These are phyloP conservation scores for Maccullochella peelii DNA, from an alignment of 2,113 vertebrate species.

Conservation along the genomic window DNA sequence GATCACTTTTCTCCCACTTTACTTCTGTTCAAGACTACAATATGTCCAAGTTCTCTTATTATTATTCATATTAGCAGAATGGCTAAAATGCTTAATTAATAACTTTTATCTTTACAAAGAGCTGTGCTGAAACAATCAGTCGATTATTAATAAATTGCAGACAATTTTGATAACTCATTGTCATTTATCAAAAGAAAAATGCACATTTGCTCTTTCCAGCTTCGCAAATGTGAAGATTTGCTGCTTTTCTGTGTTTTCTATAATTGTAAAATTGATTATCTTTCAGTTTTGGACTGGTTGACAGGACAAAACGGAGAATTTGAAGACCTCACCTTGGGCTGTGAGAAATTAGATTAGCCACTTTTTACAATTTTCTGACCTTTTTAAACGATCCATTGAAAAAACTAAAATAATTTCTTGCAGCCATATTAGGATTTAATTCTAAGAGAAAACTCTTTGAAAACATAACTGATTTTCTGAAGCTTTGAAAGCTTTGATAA, in stretches of 20 bases:
- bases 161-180: not conserved
- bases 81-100: not conserved
- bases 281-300: not conserved
- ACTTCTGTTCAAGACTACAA: rapidly evolving
- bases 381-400: slow-evolving; percentile 12
- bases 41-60: not conserved
- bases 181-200: not conserved
- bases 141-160: not conserved
- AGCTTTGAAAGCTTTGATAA: not conserved
- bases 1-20: not conserved
- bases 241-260: not conserved
- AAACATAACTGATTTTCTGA: not conserved
- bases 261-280: not conserved
- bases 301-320: not conserved
- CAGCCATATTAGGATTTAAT: slow-evolving; percentile 1
- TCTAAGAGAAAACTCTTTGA: not conserved
- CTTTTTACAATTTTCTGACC: not conserved
- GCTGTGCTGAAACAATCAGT: not conserved
- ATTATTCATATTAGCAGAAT: too few relatives aligned
- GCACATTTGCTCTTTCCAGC: not conserved
- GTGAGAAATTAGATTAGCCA: not conserved
- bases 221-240: not conserved
- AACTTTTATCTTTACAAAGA: not conserved
- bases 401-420: slow-evolving; percentile 7
- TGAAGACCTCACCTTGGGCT: not conserved